Evolutionary conservation across 2,797 vertebrate genomes (phyloP).

Genomic region (Schizothorax lantsangensis): DNA sequence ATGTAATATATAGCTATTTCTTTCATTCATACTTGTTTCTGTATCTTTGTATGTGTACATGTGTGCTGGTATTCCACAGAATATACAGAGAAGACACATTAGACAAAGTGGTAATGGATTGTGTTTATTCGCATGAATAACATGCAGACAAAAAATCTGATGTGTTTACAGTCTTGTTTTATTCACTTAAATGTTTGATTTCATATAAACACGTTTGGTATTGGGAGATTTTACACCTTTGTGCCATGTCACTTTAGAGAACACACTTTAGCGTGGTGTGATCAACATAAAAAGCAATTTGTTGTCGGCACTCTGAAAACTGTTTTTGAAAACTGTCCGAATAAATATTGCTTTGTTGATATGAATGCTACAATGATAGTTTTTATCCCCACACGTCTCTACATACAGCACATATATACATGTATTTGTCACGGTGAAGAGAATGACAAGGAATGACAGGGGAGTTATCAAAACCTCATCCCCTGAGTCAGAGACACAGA

Average conservation of each 20-base stretch:
- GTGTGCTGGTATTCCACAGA: background rate
- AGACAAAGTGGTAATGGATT: conserved; percentile 64
- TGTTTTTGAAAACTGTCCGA: conserved; percentile 1
- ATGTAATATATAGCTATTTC: background rate
- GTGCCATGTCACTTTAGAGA: conserved; percentile 16
- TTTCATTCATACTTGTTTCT: conserved; percentile 6
- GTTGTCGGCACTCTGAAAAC: background rate
- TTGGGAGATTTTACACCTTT: conserved; percentile 41
- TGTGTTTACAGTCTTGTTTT: conserved; percentile 62
- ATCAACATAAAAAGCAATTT: conserved; percentile 12
- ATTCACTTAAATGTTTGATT: conserved; percentile 56
- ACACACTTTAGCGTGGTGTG: background rate
- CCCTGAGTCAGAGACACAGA: conserved; percentile 43
- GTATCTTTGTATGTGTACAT: background rate
- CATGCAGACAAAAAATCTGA: conserved; percentile 60
- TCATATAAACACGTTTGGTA: conserved; percentile 52
- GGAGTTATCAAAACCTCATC: conserved; percentile 42
- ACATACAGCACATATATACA: conserved; percentile 28
- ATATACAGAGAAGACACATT: conserved; percentile 42
- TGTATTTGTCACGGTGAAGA: background rate
- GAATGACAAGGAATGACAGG: conserved; percentile 36
- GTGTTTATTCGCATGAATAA: conserved; percentile 54
- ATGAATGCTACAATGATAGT: conserved; percentile 8
- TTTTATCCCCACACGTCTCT: background rate
- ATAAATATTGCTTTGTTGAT: background rate